Evolutionary conservation across 2,888 invertebrate genomes (phyloP).

Genomic region (Scelioninae gen. 2): DNA sequence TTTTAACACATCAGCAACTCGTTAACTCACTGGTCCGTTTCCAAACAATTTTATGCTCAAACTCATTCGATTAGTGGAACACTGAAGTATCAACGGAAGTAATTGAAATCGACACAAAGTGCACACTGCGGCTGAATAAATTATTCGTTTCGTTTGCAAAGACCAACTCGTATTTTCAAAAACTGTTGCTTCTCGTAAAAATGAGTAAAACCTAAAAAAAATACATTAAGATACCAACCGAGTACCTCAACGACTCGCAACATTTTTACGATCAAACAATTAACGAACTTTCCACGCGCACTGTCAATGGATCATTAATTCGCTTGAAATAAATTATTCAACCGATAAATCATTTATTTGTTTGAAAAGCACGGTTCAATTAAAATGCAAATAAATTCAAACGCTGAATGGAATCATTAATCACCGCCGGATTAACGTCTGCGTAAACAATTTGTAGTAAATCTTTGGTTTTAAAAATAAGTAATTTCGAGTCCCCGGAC

Average conservation of each 20-base stretch:
- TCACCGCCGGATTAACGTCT: too few species aligned
- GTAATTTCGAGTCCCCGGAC: background rate
- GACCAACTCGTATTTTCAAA: too few species aligned
- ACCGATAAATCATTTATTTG: conserved; percentile 34
- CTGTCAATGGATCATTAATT: conserved; percentile 15
- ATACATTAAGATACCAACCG: too few species aligned
- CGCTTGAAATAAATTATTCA: conserved; percentile 26
- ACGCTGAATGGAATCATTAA: conserved; percentile 42
- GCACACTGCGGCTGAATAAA: too few species aligned
- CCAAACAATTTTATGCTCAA: conserved; percentile 48
- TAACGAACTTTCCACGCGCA: too few species aligned
- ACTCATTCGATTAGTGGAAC: conserved; percentile 38
- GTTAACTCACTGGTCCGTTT: conserved; percentile 35
- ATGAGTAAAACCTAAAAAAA: too few species aligned
- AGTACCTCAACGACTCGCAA: too few species aligned
- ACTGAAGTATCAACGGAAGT: conserved; percentile 16
- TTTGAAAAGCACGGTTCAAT: conserved; percentile 35
- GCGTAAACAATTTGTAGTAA: conserved; percentile 13
- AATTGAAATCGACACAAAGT: conserved; percentile 30
- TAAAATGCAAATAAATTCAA: conserved; percentile 43
- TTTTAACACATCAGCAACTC: background rate
- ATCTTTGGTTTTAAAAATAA: conserved; percentile 13
- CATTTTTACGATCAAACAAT: too few species aligned
- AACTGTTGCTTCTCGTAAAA: too few species aligned
- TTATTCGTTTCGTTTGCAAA: too few species aligned